Evolutionary conservation across 2,113 vertebrate genomes (phyloP).

Genomic region (Psephotus haematonotus): DNA sequence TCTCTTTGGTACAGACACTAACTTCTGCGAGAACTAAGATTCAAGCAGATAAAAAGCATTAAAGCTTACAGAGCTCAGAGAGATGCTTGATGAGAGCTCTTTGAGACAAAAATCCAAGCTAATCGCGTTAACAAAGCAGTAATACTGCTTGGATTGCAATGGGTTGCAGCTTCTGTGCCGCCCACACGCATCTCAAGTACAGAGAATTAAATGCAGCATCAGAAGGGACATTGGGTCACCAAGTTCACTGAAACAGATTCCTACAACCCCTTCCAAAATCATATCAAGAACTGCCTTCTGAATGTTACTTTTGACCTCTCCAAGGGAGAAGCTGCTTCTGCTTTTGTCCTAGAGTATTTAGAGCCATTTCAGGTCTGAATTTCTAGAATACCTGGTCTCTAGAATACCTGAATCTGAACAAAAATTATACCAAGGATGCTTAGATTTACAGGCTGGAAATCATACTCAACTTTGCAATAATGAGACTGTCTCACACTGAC

Average conservation of each 20-base stretch:
- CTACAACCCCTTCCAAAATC: neutral
- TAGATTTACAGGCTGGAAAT: neutral
- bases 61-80: neutral
- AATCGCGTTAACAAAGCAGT: neutral
- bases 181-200: too few species aligned
- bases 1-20: neutral
- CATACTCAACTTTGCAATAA: neutral
- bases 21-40: neutral
- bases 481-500: rapidly evolving
- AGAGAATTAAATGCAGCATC: neutral
- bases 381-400: neutral
- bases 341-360: neutral
- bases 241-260: neutral
- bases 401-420: neutral
- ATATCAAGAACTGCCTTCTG: neutral
- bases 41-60: neutral
- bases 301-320: neutral
- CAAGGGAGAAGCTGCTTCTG: neutral
- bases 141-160: neutral
- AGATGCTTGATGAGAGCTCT: neutral
- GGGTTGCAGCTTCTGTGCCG: neutral
- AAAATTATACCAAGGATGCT: neutral
- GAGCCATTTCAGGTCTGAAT: neutral
- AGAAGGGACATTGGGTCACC: neutral
- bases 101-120: neutral